phyloP scores from a whole-genome alignment of 2,797 vertebrate genomes.

The Pangasius djambal region DNA sequence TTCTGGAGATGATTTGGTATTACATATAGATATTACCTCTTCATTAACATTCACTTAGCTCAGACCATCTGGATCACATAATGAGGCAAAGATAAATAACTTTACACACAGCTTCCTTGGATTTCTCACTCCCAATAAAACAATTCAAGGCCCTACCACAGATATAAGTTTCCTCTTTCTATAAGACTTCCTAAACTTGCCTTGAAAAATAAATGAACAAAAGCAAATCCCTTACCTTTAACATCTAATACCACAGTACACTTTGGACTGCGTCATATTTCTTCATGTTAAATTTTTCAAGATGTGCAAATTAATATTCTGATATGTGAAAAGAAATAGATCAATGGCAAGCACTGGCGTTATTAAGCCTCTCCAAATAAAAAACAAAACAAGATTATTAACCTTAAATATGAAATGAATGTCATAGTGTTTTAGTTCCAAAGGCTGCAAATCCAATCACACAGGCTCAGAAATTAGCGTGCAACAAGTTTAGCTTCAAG shows the following conservation, averaged over 20 bases:
- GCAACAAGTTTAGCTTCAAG: not conserved
- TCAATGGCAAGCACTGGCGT: too few species aligned
- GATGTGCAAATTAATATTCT: slow-evolving; percentile 24
- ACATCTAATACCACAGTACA: not conserved
- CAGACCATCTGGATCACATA: not conserved
- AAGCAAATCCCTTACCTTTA: not conserved
- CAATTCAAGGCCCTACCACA: not conserved
- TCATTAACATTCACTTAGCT: not conserved
- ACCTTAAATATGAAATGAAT: not conserved
- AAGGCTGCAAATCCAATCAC: not conserved
- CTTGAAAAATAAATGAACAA: not conserved
- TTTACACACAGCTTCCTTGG: not conserved
- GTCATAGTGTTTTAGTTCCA: slow-evolving; percentile 5
- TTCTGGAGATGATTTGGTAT: not conserved
- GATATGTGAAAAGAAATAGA: not conserved
- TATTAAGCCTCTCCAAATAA: not conserved
- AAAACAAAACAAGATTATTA: not conserved
- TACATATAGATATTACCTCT: not conserved
- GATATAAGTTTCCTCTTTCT: not conserved
- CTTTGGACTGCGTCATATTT: not conserved
- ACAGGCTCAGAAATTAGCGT: not conserved
- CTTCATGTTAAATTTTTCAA: not conserved
- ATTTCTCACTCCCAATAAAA: not conserved
- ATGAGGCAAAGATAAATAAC: not conserved
- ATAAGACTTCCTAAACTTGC: not conserved